phyloP scores from a whole-genome alignment of 1,140 invertebrate species.

The Sinella curviseta region DNA sequence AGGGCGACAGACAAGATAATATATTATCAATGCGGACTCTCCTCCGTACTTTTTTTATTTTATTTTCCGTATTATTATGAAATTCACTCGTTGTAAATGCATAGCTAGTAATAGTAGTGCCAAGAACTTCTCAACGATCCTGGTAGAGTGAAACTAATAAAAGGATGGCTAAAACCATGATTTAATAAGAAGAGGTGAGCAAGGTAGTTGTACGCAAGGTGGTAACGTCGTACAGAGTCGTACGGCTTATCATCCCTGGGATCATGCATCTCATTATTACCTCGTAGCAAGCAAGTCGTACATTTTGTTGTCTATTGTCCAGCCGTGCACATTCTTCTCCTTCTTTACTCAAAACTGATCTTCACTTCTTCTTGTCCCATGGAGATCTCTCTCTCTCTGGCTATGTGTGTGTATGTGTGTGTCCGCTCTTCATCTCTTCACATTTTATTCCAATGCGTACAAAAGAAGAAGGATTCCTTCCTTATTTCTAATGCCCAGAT shows the following conservation, averaged over 20 bases:
- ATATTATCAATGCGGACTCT: neutral
- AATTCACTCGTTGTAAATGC: no score
- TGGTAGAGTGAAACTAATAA: neutral
- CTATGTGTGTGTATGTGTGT: no score
- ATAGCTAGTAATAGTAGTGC: no score
- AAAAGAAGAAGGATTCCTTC: neutral
- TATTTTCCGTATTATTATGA: neutral
- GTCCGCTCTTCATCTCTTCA: no score
- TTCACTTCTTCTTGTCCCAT: no score
- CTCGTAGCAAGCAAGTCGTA: neutral
- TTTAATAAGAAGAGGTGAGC: no score
- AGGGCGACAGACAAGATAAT: neutral
- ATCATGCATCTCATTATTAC: constrained; percentile 8
- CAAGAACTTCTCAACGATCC: no score
- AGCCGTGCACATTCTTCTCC: neutral
- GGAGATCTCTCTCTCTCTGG: no score
- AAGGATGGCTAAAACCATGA: neutral
- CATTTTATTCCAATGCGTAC: no score
- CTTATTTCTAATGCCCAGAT: neutral
- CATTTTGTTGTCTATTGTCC: neutral
- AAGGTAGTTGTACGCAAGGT: neutral
- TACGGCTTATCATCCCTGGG: constrained; percentile 4
- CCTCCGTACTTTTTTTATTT: neutral
- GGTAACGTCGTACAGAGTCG: neutral
- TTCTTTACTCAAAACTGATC: neutral